These are phyloP conservation scores for Nymphicus hollandicus DNA, from an alignment of 2,113 vertebrate genomes.

Conservation along the genomic window DNA sequence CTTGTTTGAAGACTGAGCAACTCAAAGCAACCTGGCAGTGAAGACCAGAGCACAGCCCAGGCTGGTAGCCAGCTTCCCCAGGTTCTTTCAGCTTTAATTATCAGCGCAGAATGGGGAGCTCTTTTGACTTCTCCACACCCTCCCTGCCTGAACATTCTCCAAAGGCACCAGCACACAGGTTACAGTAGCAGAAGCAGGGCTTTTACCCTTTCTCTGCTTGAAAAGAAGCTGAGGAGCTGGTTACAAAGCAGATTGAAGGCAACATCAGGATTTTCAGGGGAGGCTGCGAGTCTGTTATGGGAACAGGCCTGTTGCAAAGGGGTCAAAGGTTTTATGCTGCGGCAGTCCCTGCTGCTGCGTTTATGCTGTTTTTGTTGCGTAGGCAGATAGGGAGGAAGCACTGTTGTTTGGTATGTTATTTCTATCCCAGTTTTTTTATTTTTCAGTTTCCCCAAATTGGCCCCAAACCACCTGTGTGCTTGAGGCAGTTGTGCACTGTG, in stretches of 20 bases:
- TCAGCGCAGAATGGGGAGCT: neutral
- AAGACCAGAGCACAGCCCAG: neutral
- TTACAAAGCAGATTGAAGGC: neutral
- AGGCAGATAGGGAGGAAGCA: neutral
- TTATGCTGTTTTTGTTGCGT: neutral
- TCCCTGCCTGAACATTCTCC: neutral
- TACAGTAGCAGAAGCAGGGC: neutral
- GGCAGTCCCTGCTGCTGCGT: neutral
- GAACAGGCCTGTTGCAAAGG: neutral
- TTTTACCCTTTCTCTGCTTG: neutral
- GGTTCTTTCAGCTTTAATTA: neutral
- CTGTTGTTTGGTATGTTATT: neutral
- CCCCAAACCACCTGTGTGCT: neutral
- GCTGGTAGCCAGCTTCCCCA: neutral
- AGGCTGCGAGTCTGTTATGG: rapidly evolving
- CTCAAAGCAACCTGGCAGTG: neutral
- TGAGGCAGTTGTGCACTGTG: neutral
- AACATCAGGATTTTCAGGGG: neutral
- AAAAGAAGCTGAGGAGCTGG: neutral
- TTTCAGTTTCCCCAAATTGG: neutral
- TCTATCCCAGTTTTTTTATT: neutral
- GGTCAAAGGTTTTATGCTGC: rapidly evolving
- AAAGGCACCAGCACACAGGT: neutral
- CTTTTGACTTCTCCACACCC: neutral
- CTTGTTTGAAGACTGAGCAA: neutral